Evolutionary conservation across 2,888 invertebrate genomes (phyloP), one percentile per base, ranked within the genome.

Genomic region (Alcis repandata): DNA sequence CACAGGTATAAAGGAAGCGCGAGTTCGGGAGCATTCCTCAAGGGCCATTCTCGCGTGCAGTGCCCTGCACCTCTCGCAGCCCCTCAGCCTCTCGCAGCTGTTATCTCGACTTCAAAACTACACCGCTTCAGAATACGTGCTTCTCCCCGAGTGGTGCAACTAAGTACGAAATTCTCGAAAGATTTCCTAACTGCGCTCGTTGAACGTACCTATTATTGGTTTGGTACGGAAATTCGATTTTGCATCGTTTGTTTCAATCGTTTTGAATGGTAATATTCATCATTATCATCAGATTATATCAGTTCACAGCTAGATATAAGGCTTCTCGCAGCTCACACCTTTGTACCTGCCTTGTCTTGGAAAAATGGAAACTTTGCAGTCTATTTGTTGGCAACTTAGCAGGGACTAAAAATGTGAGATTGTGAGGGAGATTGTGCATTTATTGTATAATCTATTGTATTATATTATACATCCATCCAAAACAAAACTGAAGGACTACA

Each of bases 71-170:
- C 72, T 74, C 75, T 75, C 78, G 78, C 75, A 79, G 78, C 69
- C 66, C 38, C 68, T 67, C 40, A 80, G 75, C 74, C 74, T 75
- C 73, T 72, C 70, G 63, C 80, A 79, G 81, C 79, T 82, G 85
- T 83, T 85, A 85, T 84, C 80, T 78, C 71, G 64, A 76, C 75
- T 78, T 79, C 75, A 75, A 73, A 83, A 83, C 79, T 82, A 74
- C 69, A 69, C 75, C 72, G 76, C 72, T 80, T 71, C 70, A 68
- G 73, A 76, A 72, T 71, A 77, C 79, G 79, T 83, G 82, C 79
- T 69, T 66, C 64, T 56, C 59, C 71, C 71, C 75, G 70, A 78
- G 68, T 67, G 70, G 41, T 70, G 71, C 72, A 64, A 69, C 67
- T 73, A 45, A 56, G 56, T 45, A 56, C 63, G 63, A 59, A 75